These are phyloP conservation scores for Tachysurus fulvidraco DNA, from an alignment of 2,113 vertebrate genomes.

Conservation along the genomic window DNA sequence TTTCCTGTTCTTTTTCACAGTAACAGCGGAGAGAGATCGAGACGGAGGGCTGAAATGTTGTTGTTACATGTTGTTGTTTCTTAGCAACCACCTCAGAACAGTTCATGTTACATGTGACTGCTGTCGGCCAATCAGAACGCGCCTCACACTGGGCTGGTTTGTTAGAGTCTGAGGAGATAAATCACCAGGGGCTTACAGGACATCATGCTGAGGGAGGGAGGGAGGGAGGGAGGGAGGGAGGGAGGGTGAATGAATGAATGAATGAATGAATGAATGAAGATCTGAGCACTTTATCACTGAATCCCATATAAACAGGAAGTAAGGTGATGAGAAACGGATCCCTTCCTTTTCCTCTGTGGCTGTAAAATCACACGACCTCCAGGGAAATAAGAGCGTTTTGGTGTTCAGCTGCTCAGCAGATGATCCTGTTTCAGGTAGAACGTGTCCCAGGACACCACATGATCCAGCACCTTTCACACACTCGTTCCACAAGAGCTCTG, in stretches of 20 bases:
- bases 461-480: slow-evolving; percentile 15
- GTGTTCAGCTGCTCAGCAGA: slow-evolving; percentile 17
- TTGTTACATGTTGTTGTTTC: neutral
- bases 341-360: slow-evolving; percentile 21
- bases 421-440: slow-evolving; percentile 4
- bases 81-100: neutral
- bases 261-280: neutral
- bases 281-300: neutral
- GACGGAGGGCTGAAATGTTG: neutral
- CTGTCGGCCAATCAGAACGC: neutral
- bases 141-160: neutral
- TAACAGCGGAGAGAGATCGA: neutral
- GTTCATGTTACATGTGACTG: neutral
- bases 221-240: no score
- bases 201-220: slow-evolving; percentile 44
- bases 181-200: slow-evolving; percentile 61
- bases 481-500: neutral
- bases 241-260: neutral
- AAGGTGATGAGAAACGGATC: slow-evolving; percentile 35
- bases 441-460: neutral
- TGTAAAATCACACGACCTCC: slow-evolving; percentile 10
- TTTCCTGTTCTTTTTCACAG: no score
- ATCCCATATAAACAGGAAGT: slow-evolving; percentile 38
- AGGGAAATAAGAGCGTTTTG: neutral
- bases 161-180: neutral